Base-by-base conservation (phyloP, 2,888 invertebrate species). In the Trichopoda pennipes region DNA sequence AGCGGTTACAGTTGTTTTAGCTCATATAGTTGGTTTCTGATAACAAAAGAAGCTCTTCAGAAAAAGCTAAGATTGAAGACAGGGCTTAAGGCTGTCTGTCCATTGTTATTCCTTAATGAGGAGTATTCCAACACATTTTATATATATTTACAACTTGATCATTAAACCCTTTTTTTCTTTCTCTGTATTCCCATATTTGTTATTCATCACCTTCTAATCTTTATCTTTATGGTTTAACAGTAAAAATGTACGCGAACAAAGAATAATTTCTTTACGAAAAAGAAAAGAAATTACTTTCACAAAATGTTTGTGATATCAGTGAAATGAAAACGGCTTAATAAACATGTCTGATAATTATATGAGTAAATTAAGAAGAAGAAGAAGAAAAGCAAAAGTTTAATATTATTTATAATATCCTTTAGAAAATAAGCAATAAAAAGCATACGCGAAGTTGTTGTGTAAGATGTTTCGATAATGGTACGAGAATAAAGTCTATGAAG, bases 331-430 rank as follows among this genome's bases (percentile, higher is more conserved):
- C n/a, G 66, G 73, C 51, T 64, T 64, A 47, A 47, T 10, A 69
- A 49, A 72, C 79, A 79, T 82, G 82, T 77, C 76, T 70, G 80
- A 74, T 74, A 77, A 82, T 81, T 76, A 82, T 75, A 77, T 56
- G 53, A 76, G 66, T 66, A 72, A 49, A 74, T 56, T 19, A 44
- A 61, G 23, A 49, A 61, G 35, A 69, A 61, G 19, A 28, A 74
- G 35, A 6, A 28, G 8, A 28, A 28, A 2, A 28, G 4, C 23
- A 28, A 28, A 83, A 80, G 74, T 74, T 83, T 83, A 83, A 80
- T 80, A 80, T 78, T 80, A 78, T 83, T 80, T 80, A 77, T 83
- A 83, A 80, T 80, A 80, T 80, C 61, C 77, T 77, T 80, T 80
- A 74, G 60, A 78, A 73, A 82, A 75, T 44, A 75, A 61, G 49